Evolutionary conservation across 2,888 invertebrate species (phyloP), one percentile per base, ranked within the genome.

Genomic region (Neoitamus cyanurus): DNA sequence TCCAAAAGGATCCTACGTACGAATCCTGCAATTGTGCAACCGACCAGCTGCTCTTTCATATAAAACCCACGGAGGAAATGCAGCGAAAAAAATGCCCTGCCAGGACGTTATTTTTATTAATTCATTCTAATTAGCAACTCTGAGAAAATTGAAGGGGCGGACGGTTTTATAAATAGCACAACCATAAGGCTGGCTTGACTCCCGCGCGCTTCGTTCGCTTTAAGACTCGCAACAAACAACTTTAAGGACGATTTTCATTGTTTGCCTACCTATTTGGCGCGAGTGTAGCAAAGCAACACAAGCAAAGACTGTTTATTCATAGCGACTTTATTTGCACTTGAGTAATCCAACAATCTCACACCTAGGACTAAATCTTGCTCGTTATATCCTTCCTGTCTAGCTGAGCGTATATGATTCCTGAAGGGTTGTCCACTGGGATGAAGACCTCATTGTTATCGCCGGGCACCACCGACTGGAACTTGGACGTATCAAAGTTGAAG

Each of bases 381-480:
- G 86, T 87, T 0, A 90, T 84, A 85, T 88, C 88, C 78, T 89
- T 90, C 2, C 96, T 93, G 80, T 94, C 93, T 87, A 96, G 92
- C 88, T 94, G 93, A 6, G 95, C 95, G 88, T 94, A 94, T 88
- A 96, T 96, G 85, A 95, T 94, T 2, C 96, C 96, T 6, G 95
- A 94, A 0, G 96, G 96, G 87, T 96, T 95, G 90, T 96, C 96
- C n/a, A 94, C 93, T 0, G 96, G 96, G 83, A 95, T 93, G 88
- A 95, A 95, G 48, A 96, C 95, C 88, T 95, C 94, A 75, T 95
- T 94, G 84, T 92, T 92, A 30, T 94, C 93, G 0, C 93, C 93
- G 25, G 94, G 93, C 13, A 93, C 93, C 15, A 95, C 92, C 77
- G 93, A 92, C 30, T 95, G 94, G 90, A 96, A 96, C 88, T 94